A percentile compares a stretch with the other conserved stretches of the same genome.
These are phyloP conservation scores for Anguilla obscura DNA, from an alignment of 2,797 vertebrate genomes.

Conservation along the genomic window DNA sequence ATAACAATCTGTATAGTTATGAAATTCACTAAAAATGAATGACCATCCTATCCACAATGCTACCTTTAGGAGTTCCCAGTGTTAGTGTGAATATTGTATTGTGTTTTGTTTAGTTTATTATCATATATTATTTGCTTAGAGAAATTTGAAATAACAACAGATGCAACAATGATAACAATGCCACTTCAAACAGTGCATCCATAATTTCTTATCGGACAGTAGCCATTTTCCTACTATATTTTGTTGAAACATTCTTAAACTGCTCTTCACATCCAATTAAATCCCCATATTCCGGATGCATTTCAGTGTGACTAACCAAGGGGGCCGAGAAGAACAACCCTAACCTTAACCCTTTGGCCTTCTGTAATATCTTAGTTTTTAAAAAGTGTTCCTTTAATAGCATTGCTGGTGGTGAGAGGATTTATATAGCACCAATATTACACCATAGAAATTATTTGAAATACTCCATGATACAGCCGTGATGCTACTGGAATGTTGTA, in stretches of 20 bases:
- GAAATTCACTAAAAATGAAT: constrained; percentile 15
- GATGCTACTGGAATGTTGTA: neutral
- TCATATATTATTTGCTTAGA: constrained; percentile 26
- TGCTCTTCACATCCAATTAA: neutral
- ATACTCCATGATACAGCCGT: neutral
- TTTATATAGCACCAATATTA: too few relatives aligned
- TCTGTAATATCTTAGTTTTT: too few relatives aligned
- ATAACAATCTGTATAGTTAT: neutral
- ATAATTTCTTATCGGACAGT: constrained; percentile 29
- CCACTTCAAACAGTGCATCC: neutral
- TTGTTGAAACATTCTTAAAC: constrained; percentile 6
- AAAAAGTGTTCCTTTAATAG: neutral
- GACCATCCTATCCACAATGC: too few relatives aligned
- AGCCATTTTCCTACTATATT: neutral
- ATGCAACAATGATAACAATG: constrained; percentile 30
- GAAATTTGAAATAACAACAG: constrained; percentile 30
- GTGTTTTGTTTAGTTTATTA: neutral
- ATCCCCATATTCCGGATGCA: constrained; percentile 5
- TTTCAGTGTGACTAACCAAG: neutral
- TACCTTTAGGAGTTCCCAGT: neutral
- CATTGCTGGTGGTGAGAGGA: neutral
- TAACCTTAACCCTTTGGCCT: neutral
- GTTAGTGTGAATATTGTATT: neutral
- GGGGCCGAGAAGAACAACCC: neutral
- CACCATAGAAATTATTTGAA: too few relatives aligned